phyloP scores from a whole-genome alignment of 2,888 invertebrate species.

The Sinodicranocentrus sp. region DNA sequence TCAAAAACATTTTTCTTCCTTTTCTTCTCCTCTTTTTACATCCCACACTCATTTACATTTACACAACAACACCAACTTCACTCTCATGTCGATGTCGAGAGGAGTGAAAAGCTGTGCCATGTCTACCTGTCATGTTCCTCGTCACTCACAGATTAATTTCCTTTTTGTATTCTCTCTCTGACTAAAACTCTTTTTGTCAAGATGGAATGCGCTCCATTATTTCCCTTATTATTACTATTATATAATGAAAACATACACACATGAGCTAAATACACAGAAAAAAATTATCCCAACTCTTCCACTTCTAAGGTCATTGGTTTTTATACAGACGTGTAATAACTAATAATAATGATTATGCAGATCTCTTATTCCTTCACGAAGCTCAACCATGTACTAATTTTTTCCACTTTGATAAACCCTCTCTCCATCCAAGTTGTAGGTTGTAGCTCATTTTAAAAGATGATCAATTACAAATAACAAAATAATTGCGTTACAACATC shows the following conservation, averaged over 20 bases:
- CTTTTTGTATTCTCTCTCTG: conserved; percentile 66
- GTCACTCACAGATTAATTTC: conserved; percentile 76
- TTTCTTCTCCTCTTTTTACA: background rate
- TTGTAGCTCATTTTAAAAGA: background rate
- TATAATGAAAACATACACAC: background rate
- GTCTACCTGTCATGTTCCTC: conserved; percentile 72
- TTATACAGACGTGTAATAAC: background rate
- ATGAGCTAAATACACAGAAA: too few relatives aligned
- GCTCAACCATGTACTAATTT: conserved; percentile 48
- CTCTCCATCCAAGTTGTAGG: conserved; percentile 15
- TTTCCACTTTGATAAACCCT: conserved; percentile 24
- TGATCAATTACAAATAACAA: conserved; percentile 53
- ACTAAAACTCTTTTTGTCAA: conserved; percentile 47
- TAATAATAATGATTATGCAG: background rate
- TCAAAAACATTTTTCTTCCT: too few relatives aligned
- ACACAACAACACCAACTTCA: background rate
- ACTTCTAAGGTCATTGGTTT: conserved; percentile 14
- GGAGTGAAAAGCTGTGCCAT: conserved; percentile 39
- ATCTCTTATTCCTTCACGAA: background rate
- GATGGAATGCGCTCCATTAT: conserved; percentile 47
- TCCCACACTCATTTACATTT: background rate
- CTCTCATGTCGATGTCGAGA: conserved; percentile 1
- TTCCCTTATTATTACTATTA: conserved; percentile 28
- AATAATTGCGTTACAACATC: conserved; percentile 37
- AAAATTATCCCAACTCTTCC: too few relatives aligned